Percentiles rank a stretch among this genome's conserved stretches.
phyloP scores from a whole-genome alignment of 2,113 vertebrate genomes.

The Gavia stellata region DNA sequence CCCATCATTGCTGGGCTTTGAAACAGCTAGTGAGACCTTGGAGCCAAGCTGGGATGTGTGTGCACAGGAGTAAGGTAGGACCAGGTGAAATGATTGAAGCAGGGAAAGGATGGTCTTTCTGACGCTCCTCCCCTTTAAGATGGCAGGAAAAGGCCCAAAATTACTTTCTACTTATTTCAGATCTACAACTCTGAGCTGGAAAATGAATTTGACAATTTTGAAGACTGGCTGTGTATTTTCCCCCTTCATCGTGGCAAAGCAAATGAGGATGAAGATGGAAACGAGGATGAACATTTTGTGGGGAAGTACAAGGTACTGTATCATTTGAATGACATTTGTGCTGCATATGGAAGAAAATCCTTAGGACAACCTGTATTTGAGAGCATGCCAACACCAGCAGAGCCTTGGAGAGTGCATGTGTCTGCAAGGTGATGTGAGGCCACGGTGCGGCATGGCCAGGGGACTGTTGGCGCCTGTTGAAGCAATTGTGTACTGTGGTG shows the following conservation, averaged over 20 bases:
- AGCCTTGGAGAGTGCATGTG: background rate
- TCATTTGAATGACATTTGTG: background rate
- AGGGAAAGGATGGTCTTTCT: background rate
- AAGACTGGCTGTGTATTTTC: conserved; percentile 89
- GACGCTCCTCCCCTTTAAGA: background rate
- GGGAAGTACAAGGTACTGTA: conserved; percentile 90
- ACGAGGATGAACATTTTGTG: conserved; percentile 79
- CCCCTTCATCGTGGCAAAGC: conserved; percentile 82
- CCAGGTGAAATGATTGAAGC: background rate
- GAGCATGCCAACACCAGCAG: background rate
- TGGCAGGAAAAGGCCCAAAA: background rate
- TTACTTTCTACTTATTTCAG: conserved; percentile 59
- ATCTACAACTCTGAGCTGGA: conserved; percentile 85
- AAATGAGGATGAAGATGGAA: conserved; percentile 81
- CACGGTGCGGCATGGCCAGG: too few relatives aligned
- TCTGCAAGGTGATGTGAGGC: background rate
- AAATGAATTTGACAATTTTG: conserved; percentile 86
- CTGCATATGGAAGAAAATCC: background rate
- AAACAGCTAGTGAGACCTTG: background rate
- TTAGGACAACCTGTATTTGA: background rate
- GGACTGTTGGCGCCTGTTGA: background rate
- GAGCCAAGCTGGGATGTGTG: background rate
- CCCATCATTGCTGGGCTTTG: background rate
- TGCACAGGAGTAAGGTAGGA: background rate
- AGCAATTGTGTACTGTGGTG: background rate